Evolutionary conservation across 2,888 invertebrate genomes (phyloP), one percentile per base, ranked within the genome.

Genomic region (Plebejus anna): DNA sequence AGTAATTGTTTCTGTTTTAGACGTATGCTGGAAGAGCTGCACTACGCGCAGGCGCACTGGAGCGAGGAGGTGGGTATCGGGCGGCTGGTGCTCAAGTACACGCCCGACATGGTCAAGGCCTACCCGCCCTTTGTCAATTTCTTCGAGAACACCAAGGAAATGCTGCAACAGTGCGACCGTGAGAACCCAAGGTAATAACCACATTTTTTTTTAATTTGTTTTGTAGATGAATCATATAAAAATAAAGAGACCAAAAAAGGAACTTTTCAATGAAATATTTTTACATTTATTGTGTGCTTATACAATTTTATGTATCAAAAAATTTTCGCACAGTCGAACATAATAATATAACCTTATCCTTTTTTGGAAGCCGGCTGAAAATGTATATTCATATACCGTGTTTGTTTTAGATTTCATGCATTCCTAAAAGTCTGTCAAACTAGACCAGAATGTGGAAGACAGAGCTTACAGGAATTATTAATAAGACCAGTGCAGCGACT

Each of bases 41-140:
- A 94, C 32, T 94, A 94, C 84, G 94, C 96, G 77, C 95, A 96
- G 77, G 94, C 96, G 80, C 95, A 96, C 87, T 99, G 98, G 98
- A 96, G 96, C 80, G 99, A 99, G 87, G 98, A 98, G 84, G 95
- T 96, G 82, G 95, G 96, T 83, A 96, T 98, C 86, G 99, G 99
- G 7, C 96, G 97, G 85, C 96, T 99, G 82, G 97, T 99, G 88
- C 94, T 98, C 76, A 96, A 97, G 87, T 97, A 97, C 94, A 97
- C 97, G 76, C 96, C 97, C 76, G 98, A 97, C 85, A 95, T 99
- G 87, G 95, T 97, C 81, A 98, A 98, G 91, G 98, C 98, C 1
- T 99, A 99, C 94, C 99, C 99, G 79, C 98, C 99, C 32, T 99
- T 98, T 93, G 97, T 99, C 77, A 99, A 99, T 94, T 99, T 98